Percentiles rank a stretch among this genome's conserved stretches.
These are phyloP conservation scores for Platyscapa corneri DNA, from an alignment of 1,140 invertebrate genomes.

Conservation along the genomic window DNA sequence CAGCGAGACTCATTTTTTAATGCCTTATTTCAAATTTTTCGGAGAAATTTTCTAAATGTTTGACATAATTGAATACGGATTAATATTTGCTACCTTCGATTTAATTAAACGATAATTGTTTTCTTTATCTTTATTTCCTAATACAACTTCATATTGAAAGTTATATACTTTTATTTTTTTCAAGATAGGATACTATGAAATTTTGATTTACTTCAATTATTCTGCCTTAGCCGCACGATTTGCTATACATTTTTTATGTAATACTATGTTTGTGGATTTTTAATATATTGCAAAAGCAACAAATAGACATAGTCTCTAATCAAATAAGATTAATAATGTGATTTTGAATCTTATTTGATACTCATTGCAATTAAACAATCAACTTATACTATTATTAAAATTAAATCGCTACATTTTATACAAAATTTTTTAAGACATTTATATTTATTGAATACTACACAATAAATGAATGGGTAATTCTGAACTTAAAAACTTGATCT, in stretches of 20 bases:
- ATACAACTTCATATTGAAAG: neutral
- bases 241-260: neutral
- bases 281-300: too few species aligned
- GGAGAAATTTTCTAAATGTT: neutral
- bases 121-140: neutral
- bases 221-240: neutral
- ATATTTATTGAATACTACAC: too few species aligned
- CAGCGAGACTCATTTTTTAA: neutral
- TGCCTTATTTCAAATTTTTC: neutral
- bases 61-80: neutral
- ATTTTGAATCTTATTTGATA: too few species aligned
- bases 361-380: too few species aligned
- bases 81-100: neutral
- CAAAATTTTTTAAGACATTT: too few species aligned
- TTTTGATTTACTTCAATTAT: neutral
- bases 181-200: neutral
- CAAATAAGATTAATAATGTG: too few species aligned
- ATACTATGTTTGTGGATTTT: too few species aligned
- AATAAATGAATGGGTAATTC: too few species aligned
- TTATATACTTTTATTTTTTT: neutral
- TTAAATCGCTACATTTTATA: too few species aligned
- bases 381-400: too few species aligned
- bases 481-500: too few species aligned
- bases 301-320: too few species aligned
- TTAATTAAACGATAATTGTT: neutral